Percentiles rank a stretch among this genome's conserved stretches.
Conservation (phyloP, 2,888 invertebrate genomes). For the Mythimna ferrago region DNA sequence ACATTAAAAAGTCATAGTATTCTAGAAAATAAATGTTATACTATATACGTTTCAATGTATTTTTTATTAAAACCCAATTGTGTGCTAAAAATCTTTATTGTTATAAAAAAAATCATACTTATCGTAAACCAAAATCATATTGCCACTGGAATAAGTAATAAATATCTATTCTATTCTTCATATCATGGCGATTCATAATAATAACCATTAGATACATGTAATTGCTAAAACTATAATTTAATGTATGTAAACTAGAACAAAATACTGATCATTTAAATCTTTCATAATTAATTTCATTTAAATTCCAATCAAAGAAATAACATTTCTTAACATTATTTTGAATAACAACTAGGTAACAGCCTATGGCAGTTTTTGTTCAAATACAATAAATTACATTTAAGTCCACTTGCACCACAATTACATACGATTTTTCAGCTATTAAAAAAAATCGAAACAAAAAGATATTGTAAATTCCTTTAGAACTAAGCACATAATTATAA, state of each 20-base stretch:
- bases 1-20: conserved; percentile 60
- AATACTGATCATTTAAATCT: conserved; percentile 64
- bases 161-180: conserved; percentile 54
- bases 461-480: not conserved
- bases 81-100: conserved; percentile 66
- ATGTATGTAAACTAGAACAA: conserved; percentile 62
- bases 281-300: conserved; percentile 53
- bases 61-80: conserved; percentile 49
- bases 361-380: conserved; percentile 60
- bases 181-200: conserved; percentile 46
- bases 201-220: conserved; percentile 20
- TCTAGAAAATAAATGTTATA: conserved; percentile 62
- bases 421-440: not conserved
- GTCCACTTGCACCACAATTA: not conserved
- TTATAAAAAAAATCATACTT: conserved; percentile 50
- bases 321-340: conserved; percentile 44
- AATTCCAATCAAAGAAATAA: conserved; percentile 49
- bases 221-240: conserved; percentile 50
- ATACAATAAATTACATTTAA: conserved; percentile 53
- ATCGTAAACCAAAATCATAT: conserved; percentile 53
- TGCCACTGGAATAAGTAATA: conserved; percentile 48
- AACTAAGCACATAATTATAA: not conserved
- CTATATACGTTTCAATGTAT: conserved; percentile 53
- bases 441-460: not conserved
- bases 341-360: conserved; percentile 51